phyloP scores from a whole-genome alignment of 2,797 vertebrate species.

The Tapera naevia region DNA sequence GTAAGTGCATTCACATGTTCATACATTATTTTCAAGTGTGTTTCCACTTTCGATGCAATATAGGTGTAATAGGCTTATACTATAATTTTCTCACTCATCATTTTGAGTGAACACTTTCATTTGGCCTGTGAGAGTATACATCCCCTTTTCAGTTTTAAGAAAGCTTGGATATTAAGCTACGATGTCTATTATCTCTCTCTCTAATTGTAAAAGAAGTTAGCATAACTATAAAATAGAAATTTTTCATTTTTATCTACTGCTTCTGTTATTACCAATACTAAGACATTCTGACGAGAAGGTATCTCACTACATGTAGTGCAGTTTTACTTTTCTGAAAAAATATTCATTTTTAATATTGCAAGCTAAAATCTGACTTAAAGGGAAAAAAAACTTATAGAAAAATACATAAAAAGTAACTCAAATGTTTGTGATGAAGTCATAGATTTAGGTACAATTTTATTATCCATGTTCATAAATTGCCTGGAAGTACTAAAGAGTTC shows the following conservation, averaged over 20 bases:
- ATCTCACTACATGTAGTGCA: background rate
- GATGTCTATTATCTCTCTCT: background rate
- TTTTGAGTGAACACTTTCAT: background rate
- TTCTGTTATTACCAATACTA: background rate
- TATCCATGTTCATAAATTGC: background rate
- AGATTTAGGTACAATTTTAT: background rate
- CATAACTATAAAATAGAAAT: background rate
- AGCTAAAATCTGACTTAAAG: background rate
- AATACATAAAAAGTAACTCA: background rate
- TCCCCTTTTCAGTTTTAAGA: background rate
- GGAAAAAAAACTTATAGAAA: rapidly evolving
- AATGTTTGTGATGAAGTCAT: background rate
- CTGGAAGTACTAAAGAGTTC: background rate
- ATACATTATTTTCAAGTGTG: background rate
- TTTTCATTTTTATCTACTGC: background rate
- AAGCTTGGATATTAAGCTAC: background rate
- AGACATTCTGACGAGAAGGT: background rate
- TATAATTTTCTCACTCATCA: background rate
- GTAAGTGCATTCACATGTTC: background rate
- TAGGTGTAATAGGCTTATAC: background rate
- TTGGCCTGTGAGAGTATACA: background rate
- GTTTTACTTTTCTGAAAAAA: background rate
- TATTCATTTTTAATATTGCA: background rate
- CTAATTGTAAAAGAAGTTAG: background rate
- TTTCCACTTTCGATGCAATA: background rate